Evolutionary conservation across 1,140 invertebrate genomes (phyloP), one percentile per base, ranked within the genome.

Genomic region (Drosophila ogumai): DNA sequence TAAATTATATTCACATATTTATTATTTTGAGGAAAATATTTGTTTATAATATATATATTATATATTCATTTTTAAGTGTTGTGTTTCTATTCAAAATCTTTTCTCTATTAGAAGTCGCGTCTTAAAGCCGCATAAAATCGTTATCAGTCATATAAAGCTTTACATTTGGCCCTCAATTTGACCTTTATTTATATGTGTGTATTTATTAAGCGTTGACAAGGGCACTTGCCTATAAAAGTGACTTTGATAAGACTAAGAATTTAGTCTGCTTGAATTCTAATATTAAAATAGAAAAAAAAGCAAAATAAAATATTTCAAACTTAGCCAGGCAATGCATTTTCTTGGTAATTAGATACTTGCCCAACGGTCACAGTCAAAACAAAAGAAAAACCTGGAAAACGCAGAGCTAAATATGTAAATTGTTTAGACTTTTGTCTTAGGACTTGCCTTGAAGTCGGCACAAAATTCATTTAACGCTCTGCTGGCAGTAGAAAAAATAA

Each of bases 271-370:
- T 5, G 8, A 31, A 10, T 22, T 32, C 32, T 41, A 32, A n/a
- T 3, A 10, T 22, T 10, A 36, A 15, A 32, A 5, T n/a, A 25
- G 12, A 28, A 69, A 67, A 12, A 12, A 17, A 58, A 40, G 13
- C 19, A n/a, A 13, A 36, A 44, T 34, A 12, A 17, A 40, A 50
- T 10, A 55, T 28, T 34, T 43, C 17, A 71, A 50, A 59, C 52
- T 22, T 32, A 50, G 31, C 54, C 54, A 60, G 57, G 47, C 73
- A 81, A 67, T 71, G 74, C 46, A 75, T 85, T 69, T 72, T 66
- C 34, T 36, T 77, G 66, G 86, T 90, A 90, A 90, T 85, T 90
- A 86, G 68, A 90, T 73, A 75, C 81, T 67, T 58, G 71, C 55
- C 49, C 57, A 52, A 44, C 52, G 64, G 52, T 56, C 47, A 69